These are phyloP conservation scores for Oceanodroma leucorhoa DNA, from an alignment of 2,797 vertebrate genomes.

Conservation along the genomic window DNA sequence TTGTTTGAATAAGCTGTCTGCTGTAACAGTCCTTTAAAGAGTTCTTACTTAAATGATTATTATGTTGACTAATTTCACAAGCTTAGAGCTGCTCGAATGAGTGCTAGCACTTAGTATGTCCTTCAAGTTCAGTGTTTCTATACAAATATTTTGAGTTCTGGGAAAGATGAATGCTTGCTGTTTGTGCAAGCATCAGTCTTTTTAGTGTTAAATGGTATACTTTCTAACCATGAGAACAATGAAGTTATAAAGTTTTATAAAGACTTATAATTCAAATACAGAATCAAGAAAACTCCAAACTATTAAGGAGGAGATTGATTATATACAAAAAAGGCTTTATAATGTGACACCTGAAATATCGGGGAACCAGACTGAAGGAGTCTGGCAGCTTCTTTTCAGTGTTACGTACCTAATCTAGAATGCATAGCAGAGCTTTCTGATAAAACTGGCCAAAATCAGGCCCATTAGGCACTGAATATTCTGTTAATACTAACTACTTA, in stretches of 20 bases:
- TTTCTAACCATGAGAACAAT: background rate
- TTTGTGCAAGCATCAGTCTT: background rate
- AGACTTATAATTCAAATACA: background rate
- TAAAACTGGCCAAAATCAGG: background rate
- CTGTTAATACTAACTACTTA: background rate
- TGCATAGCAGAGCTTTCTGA: background rate
- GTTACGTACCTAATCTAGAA: background rate
- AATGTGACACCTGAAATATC: background rate
- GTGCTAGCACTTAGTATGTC: background rate
- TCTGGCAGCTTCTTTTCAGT: background rate
- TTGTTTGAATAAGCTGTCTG: background rate
- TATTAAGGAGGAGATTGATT: background rate
- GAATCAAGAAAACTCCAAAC: background rate
- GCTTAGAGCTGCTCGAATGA: background rate
- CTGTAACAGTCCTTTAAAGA: background rate
- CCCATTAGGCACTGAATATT: background rate
- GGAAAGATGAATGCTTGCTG: background rate
- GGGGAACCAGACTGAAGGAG: background rate
- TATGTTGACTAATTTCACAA: conserved; percentile 23
- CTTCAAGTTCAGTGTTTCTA: background rate
- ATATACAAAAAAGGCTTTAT: background rate
- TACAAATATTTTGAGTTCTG: conserved; percentile 7
- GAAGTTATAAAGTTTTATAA: background rate
- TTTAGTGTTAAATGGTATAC: background rate
- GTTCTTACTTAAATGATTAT: background rate